Conservation (phyloP, 2,888 invertebrate species). For the Latheticus oryzae region DNA sequence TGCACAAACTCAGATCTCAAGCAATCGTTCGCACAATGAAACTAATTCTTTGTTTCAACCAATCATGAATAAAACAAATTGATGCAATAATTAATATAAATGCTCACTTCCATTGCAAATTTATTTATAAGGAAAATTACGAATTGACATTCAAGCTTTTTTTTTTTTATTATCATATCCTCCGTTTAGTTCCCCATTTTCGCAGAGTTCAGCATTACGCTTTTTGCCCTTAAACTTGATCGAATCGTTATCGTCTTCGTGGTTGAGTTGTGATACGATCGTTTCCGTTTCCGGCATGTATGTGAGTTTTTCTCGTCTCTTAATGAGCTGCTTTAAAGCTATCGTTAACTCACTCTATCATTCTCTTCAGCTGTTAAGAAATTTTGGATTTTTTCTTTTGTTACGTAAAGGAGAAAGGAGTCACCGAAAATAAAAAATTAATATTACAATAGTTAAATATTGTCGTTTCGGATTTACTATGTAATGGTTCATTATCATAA, state of each 20-base stretch:
- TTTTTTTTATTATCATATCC: no score
- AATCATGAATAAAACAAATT: constrained; percentile 19
- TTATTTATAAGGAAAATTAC: no score
- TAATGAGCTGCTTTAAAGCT: constrained; percentile 3
- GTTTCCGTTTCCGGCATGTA: constrained; percentile 4
- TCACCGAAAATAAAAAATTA: neutral
- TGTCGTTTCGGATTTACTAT: constrained; percentile 1
- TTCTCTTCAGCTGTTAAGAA: constrained; percentile 4
- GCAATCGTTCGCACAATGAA: constrained; percentile 5
- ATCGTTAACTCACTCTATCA: neutral
- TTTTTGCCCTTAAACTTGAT: constrained; percentile 2
- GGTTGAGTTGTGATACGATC: constrained; percentile 7
- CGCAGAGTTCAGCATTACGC: constrained; percentile 5
- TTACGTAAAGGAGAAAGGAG: constrained; percentile 5
- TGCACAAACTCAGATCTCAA: constrained; percentile 1
- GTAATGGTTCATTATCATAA: constrained; percentile 6
- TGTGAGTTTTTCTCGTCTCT: neutral
- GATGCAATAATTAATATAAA: constrained; percentile 16
- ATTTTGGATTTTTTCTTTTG: constrained; percentile 3
- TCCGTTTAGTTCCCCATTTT: no score
- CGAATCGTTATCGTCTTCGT: constrained; percentile 3
- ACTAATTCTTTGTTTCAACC: constrained; percentile 10
- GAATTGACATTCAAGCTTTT: no score
- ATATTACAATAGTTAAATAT: neutral
- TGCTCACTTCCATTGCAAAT: no score